Evolutionary conservation across 2,888 invertebrate species (phyloP).

Genomic region (Lasioglossum zephyrum): DNA sequence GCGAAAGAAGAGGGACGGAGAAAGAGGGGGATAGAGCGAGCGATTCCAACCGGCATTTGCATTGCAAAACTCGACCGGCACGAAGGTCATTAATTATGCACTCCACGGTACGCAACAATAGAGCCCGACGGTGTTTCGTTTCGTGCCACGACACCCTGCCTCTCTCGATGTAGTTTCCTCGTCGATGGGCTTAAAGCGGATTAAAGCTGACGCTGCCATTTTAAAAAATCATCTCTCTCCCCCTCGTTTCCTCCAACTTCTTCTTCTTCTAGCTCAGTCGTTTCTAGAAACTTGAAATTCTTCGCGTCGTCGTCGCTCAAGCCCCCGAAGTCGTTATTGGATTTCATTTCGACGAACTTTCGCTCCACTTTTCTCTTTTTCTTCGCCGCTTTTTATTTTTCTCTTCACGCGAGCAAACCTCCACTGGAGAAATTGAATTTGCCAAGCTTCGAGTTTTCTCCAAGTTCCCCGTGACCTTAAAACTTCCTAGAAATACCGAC

Average conservation of each 20-base stretch:
- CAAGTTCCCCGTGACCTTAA: constrained; percentile 5
- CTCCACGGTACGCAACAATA: constrained; percentile 75
- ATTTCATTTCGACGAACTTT: constrained; percentile 18
- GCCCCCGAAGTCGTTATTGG: constrained; percentile 5
- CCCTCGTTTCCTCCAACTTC: too few species aligned
- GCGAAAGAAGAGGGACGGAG: constrained; percentile 21
- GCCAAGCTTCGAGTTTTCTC: neutral
- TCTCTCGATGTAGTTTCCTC: constrained; percentile 32
- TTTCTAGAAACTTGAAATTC: constrained; percentile 5
- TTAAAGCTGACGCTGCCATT: constrained; percentile 33
- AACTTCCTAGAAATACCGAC: neutral
- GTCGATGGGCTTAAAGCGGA: constrained; percentile 44
- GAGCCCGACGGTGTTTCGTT: constrained; percentile 63
- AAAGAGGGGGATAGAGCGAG: constrained; percentile 10
- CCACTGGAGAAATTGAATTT: neutral
- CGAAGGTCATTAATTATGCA: constrained; percentile 79
- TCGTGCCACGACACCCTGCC: constrained; percentile 43
- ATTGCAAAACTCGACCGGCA: constrained; percentile 75
- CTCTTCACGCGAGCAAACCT: neutral
- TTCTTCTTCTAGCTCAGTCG: neutral
- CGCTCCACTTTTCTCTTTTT: constrained; percentile 4
- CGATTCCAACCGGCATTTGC: constrained; percentile 74
- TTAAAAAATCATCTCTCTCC: neutral
- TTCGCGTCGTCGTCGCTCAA: neutral
- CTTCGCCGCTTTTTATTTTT: neutral